Conservation (phyloP, 2,888 invertebrate species). For the Luperina testacea region DNA sequence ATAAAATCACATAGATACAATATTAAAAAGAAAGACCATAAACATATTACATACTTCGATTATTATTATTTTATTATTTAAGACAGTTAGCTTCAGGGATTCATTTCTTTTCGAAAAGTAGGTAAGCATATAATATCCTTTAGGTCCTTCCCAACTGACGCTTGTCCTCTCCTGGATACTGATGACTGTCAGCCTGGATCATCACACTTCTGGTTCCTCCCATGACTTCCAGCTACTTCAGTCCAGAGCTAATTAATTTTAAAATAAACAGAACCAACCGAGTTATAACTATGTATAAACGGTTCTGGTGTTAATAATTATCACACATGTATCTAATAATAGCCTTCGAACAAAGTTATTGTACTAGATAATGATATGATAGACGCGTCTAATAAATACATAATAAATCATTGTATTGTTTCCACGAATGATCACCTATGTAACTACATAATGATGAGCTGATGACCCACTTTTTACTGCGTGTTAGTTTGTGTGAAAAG, state of each 20-base stretch:
- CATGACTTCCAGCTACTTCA: no score
- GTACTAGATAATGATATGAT: slow-evolving; percentile 31
- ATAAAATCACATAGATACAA: no score
- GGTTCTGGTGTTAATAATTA: slow-evolving; percentile 2
- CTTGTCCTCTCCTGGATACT: not conserved
- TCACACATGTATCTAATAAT: slow-evolving; percentile 35
- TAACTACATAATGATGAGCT: slow-evolving; percentile 17
- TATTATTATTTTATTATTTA: not conserved
- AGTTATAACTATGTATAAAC: not conserved
- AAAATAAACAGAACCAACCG: slow-evolving; percentile 9
- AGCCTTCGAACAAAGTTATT: slow-evolving; percentile 39
- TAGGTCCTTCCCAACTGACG: not conserved
- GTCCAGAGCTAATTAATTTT: not conserved
- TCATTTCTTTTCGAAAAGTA: not conserved
- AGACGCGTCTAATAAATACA: slow-evolving; percentile 28
- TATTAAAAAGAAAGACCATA: no score
- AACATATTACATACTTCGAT: no score
- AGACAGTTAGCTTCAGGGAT: not conserved
- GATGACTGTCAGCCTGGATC: not conserved
- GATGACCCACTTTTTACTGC: slow-evolving; percentile 26
- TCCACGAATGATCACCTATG: slow-evolving; percentile 1
- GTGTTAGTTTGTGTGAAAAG: slow-evolving; percentile 2
- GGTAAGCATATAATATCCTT: not conserved
- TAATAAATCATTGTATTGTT: slow-evolving; percentile 35
- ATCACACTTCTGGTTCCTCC: not conserved